These are phyloP conservation scores for Nasonovia ribisnigri DNA, from an alignment of 2,888 invertebrate species.

Conservation along the genomic window DNA sequence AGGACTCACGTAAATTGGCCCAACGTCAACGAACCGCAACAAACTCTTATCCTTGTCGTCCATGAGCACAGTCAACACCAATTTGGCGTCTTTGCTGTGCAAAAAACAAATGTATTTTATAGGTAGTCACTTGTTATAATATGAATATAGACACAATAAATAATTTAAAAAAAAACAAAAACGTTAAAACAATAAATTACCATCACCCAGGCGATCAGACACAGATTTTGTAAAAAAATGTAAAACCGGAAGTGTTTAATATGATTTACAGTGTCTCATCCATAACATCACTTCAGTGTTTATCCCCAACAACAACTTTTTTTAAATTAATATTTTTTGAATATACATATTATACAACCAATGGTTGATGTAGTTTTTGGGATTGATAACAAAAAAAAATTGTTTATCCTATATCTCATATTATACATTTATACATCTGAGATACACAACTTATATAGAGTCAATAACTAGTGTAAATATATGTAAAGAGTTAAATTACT, in stretches of 20 bases:
- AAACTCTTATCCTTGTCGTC: conserved; percentile 76
- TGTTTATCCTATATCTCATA: no score
- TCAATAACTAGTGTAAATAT: background rate
- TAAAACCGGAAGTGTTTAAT: background rate
- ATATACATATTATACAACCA: background rate
- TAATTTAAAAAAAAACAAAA: background rate
- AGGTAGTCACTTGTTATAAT: no score
- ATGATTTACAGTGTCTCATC: background rate
- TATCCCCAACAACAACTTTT: background rate
- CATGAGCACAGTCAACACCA: conserved; percentile 79
- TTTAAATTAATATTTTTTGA: background rate
- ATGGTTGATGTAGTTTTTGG: background rate
- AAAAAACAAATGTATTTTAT: background rate
- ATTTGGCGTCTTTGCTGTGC: conserved; percentile 75
- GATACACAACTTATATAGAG: background rate
- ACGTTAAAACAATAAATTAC: background rate
- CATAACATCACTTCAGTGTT: background rate
- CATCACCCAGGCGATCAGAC: background rate
- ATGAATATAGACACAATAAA: background rate
- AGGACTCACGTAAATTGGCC: conserved; percentile 79
- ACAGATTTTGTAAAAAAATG: background rate
- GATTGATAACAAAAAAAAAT: no score
- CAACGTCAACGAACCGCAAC: conserved; percentile 75
- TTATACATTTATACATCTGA: background rate
- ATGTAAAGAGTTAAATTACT: background rate